These are phyloP conservation scores for Pyrochroa serraticornis DNA, from an alignment of 2,888 invertebrate species.

Conservation along the genomic window DNA sequence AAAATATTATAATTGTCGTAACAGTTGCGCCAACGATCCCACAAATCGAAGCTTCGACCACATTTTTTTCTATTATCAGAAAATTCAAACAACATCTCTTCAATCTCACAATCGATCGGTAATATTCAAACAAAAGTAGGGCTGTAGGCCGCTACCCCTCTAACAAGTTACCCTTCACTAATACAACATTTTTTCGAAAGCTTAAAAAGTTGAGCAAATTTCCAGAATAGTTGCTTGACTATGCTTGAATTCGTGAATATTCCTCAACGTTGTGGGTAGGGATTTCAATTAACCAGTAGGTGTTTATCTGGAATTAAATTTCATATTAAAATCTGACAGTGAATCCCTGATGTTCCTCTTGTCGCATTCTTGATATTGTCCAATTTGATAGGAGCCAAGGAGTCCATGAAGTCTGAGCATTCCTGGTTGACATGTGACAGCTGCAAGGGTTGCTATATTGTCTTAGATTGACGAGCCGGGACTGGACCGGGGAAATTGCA, in stretches of 20 bases:
- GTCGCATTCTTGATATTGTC: constrained; percentile 50
- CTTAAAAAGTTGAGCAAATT: no score
- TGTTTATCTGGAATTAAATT: constrained; percentile 28
- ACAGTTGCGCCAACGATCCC: constrained; percentile 47
- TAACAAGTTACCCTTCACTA: no score
- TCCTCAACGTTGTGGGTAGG: neutral
- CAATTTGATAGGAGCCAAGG: constrained; percentile 47
- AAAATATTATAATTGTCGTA: constrained; percentile 58
- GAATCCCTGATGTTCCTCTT: constrained; percentile 26
- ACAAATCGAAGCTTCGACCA: constrained; percentile 1
- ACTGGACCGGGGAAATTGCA: constrained; percentile 25
- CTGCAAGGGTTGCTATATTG: constrained; percentile 53
- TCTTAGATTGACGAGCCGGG: constrained; percentile 35
- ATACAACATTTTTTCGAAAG: no score
- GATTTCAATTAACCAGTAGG: constrained; percentile 21
- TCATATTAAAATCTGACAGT: constrained; percentile 29
- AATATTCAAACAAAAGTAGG: constrained; percentile 1
- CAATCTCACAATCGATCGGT: constrained; percentile 1
- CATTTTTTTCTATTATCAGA: neutral
- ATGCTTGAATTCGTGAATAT: no score
- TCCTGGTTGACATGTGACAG: constrained; percentile 54
- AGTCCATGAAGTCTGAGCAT: constrained; percentile 50
- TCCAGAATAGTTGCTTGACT: neutral
- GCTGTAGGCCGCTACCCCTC: constrained; percentile 4
- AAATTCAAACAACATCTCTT: neutral